These are phyloP conservation scores for Antheraea assamensis DNA, from an alignment of 2,888 invertebrate genomes.

Conservation along the genomic window DNA sequence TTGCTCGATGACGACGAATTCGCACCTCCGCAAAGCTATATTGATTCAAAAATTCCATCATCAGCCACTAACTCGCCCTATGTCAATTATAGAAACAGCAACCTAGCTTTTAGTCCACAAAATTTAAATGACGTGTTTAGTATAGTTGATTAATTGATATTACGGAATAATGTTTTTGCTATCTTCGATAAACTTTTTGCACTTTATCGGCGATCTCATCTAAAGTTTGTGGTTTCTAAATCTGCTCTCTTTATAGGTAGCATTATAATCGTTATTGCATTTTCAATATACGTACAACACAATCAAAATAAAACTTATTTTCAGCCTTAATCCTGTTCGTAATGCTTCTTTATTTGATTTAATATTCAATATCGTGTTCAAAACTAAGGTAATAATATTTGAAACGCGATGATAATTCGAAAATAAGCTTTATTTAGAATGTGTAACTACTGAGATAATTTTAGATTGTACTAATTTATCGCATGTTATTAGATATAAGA, in stretches of 20 bases:
- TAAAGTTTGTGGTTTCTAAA: background rate
- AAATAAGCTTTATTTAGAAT: background rate
- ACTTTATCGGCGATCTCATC: background rate
- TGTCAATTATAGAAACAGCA: constrained; percentile 72
- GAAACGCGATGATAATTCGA: background rate
- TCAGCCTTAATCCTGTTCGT: background rate
- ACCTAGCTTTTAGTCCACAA: constrained; percentile 75
- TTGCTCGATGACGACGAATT: constrained; percentile 48
- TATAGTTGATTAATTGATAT: constrained; percentile 52
- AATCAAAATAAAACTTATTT: background rate
- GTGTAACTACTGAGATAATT: background rate
- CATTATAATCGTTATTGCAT: background rate
- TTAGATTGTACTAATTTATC: background rate
- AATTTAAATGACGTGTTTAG: constrained; percentile 77
- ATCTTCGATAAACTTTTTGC: background rate
- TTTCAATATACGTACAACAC: background rate
- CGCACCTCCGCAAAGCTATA: constrained; percentile 36
- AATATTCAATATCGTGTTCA: background rate
- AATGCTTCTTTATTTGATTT: background rate
- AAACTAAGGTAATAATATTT: background rate
- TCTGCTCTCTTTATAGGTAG: background rate
- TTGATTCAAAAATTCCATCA: constrained; percentile 45
- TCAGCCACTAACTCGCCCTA: constrained; percentile 65
- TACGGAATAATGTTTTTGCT: background rate
- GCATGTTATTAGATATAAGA: background rate